Percentiles rank a stretch among this genome's conserved stretches.
These are phyloP conservation scores for Clostera curtula DNA, from an alignment of 2,888 invertebrate genomes.

Conservation along the genomic window DNA sequence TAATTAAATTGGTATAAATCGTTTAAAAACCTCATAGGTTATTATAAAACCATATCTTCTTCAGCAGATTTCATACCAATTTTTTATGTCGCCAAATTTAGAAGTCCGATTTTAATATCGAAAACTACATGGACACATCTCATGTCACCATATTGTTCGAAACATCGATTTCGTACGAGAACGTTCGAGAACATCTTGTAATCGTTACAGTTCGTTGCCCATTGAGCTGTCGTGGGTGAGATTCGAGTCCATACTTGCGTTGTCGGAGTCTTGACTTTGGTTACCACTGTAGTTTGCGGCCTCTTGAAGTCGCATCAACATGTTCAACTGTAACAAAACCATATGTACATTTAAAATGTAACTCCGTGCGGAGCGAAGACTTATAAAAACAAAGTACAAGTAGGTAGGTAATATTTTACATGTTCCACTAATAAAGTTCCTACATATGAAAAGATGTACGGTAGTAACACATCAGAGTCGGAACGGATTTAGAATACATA, in stretches of 20 bases:
- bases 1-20: no score
- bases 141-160: background rate
- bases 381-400: background rate
- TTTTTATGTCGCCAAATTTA: no score
- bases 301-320: conserved; percentile 96
- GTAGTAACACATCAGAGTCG: no score
- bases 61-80: no score
- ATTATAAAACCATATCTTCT: no score
- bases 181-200: conserved; percentile 11
- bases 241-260: conserved; percentile 88
- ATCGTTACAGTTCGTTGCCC: conserved; percentile 63
- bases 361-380: conserved; percentile 1
- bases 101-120: no score
- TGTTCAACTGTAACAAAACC: conserved; percentile 81
- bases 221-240: conserved; percentile 81
- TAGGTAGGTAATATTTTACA: no score
- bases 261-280: conserved; percentile 93
- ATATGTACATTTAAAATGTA: conserved; percentile 30
- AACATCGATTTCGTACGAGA: no score
- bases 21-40: no score
- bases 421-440: no score
- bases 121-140: conserved; percentile 1
- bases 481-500: no score
- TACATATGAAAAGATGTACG: background rate
- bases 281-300: conserved; percentile 94